These are phyloP conservation scores for Carduelis carduelis DNA, from an alignment of 2,797 vertebrate genomes.

Conservation along the genomic window DNA sequence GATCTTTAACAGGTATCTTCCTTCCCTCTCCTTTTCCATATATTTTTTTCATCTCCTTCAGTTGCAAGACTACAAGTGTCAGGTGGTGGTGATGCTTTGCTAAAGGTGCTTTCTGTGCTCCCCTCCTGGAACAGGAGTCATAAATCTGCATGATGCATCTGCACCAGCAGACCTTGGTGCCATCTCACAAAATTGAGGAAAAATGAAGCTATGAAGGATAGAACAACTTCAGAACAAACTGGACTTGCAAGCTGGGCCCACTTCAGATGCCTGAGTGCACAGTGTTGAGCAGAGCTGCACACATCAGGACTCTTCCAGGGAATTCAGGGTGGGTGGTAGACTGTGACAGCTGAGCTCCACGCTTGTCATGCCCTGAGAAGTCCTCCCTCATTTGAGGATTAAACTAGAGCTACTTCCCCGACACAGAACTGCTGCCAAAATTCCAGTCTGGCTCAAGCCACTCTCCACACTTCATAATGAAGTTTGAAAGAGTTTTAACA, in stretches of 20 bases:
- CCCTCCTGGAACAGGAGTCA: not conserved
- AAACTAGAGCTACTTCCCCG: slow-evolving; percentile 35
- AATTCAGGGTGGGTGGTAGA: slow-evolving; percentile 54
- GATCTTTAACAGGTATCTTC: not conserved
- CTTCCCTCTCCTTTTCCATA: not conserved
- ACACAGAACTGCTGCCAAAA: slow-evolving; percentile 54
- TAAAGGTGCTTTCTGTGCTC: not conserved
- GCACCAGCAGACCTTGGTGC: not conserved
- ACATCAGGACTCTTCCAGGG: not conserved
- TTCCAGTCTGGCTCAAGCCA: slow-evolving; percentile 62
- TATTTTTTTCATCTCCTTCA: not conserved
- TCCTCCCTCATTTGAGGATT: slow-evolving; percentile 24
- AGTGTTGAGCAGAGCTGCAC: not conserved
- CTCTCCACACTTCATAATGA: slow-evolving; percentile 65
- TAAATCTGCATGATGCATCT: not conserved
- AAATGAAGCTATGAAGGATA: not conserved
- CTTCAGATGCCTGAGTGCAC: not conserved
- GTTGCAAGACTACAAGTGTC: not conserved
- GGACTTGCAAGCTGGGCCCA: not conserved
- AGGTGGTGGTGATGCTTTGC: not conserved
- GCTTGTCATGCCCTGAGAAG: slow-evolving; percentile 44
- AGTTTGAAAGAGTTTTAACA: slow-evolving; percentile 66
- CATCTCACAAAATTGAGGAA: not conserved
- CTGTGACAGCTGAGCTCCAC: slow-evolving; percentile 20
- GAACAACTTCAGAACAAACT: not conserved